phyloP scores from a whole-genome alignment of 2,797 vertebrate species.

The Typhlichthys eigenmanni region DNA sequence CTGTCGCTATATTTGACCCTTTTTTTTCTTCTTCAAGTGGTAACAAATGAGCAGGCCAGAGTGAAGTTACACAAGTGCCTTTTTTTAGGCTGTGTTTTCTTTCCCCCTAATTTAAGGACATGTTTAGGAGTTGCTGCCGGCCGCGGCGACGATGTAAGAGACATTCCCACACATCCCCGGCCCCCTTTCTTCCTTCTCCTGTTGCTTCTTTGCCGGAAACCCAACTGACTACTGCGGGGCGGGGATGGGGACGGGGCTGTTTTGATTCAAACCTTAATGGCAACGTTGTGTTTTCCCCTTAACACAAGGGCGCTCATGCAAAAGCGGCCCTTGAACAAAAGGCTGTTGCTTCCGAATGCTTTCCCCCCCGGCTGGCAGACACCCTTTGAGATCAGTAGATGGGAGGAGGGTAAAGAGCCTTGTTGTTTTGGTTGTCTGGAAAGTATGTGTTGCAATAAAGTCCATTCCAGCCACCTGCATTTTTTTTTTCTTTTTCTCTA shows the following conservation, averaged over 20 bases:
- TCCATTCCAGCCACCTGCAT: slow-evolving; percentile 68
- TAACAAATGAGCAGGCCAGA: slow-evolving; percentile 75
- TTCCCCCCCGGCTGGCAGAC: slow-evolving; percentile 49
- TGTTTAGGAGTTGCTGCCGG: slow-evolving; percentile 67
- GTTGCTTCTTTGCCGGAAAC: slow-evolving; percentile 56
- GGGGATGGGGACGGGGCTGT: slow-evolving; percentile 1
- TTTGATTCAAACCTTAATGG: slow-evolving; percentile 66
- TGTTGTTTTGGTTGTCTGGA: slow-evolving; percentile 67
- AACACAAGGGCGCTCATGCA: slow-evolving; percentile 55
- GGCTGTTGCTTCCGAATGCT: slow-evolving; percentile 54
- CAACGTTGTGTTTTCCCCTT: slow-evolving; percentile 59
- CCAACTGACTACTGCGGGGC: slow-evolving; percentile 13
- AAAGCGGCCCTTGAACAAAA: slow-evolving; percentile 54
- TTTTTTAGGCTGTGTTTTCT: slow-evolving; percentile 74
- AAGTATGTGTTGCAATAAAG: slow-evolving; percentile 70
- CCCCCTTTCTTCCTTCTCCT: slow-evolving; percentile 55
- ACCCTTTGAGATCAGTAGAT: slow-evolving; percentile 56
- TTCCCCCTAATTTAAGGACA: slow-evolving; percentile 76
- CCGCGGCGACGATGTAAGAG: slow-evolving; percentile 59
- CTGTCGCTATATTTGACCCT: slow-evolving; percentile 56
- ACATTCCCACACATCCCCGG: slow-evolving; percentile 69
- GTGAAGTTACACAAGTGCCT: slow-evolving; percentile 58
- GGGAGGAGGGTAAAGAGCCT: slow-evolving; percentile 8
- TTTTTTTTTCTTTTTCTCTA: slow-evolving; percentile 57
- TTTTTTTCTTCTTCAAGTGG: slow-evolving; percentile 63